These are phyloP conservation scores for Helobdella robusta DNA, from an alignment of 2,888 invertebrate species.

Conservation along the genomic window DNA sequence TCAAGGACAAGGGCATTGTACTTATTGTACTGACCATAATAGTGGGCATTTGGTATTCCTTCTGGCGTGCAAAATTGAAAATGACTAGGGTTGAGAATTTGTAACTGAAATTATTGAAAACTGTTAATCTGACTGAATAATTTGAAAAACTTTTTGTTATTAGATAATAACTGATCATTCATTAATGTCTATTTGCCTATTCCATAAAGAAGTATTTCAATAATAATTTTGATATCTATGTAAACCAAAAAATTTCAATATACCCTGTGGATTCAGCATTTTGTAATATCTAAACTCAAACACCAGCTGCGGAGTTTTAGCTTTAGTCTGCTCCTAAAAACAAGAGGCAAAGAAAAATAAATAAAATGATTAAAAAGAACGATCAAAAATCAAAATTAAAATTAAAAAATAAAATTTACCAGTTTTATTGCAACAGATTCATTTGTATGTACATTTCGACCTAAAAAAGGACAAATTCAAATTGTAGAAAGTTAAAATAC, in stretches of 20 bases:
- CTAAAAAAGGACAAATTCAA: neutral
- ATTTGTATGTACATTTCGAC: conserved; percentile 20
- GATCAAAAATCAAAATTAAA: neutral
- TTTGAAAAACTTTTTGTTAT: neutral
- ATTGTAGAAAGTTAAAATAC: conserved; percentile 1
- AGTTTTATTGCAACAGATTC: conserved; percentile 26
- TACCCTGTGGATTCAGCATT: conserved; percentile 18
- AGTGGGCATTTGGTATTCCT: conserved; percentile 22
- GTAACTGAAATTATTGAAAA: neutral
- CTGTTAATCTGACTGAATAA: too few species aligned
- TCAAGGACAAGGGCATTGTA: conserved; percentile 27
- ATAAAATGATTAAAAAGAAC: neutral
- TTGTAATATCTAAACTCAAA: conserved; percentile 24
- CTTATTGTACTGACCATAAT: conserved; percentile 19
- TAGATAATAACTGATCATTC: neutral
- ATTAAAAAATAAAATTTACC: conserved; percentile 9
- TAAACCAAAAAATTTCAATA: too few species aligned
- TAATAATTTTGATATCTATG: neutral
- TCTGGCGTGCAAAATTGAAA: conserved; percentile 6
- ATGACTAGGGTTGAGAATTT: neutral
- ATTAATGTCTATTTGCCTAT: neutral
- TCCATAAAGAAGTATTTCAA: neutral
- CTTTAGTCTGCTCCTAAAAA: conserved; percentile 23
- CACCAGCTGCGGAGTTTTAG: conserved; percentile 18
- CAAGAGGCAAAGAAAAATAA: neutral